These are phyloP conservation scores for Catharus bicknelli DNA, from an alignment of 2,113 vertebrate genomes.

Conservation along the genomic window DNA sequence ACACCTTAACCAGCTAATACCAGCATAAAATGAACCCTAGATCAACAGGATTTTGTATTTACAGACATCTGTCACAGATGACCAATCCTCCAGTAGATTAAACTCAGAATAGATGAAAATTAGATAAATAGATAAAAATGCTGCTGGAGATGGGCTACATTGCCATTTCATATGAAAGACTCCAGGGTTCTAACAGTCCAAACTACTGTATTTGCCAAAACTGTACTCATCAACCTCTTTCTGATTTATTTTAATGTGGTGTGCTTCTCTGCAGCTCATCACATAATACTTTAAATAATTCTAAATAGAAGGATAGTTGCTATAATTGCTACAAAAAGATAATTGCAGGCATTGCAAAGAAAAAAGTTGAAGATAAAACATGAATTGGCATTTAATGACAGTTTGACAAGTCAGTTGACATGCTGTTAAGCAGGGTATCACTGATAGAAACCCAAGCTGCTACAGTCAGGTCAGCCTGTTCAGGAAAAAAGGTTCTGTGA, in stretches of 20 bases:
- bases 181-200: background rate
- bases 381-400: background rate
- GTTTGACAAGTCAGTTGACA: background rate
- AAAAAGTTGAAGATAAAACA: background rate
- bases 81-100: background rate
- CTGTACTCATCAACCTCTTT: background rate
- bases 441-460: background rate
- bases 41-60: conserved; percentile 6
- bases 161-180: background rate
- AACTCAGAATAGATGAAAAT: background rate
- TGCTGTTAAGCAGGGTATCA: background rate
- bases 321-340: background rate
- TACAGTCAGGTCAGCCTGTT: background rate
- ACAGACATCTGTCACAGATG: background rate
- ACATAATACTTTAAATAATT: background rate
- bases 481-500: background rate
- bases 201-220: background rate
- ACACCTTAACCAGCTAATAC: background rate
- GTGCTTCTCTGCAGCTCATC: background rate
- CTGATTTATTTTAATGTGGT: background rate
- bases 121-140: background rate
- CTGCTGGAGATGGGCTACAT: background rate
- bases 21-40: background rate
- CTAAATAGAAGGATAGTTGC: background rate
- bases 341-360: background rate